phyloP scores from a whole-genome alignment of 23 tunicate species.

The Trididemnum clinides region DNA sequence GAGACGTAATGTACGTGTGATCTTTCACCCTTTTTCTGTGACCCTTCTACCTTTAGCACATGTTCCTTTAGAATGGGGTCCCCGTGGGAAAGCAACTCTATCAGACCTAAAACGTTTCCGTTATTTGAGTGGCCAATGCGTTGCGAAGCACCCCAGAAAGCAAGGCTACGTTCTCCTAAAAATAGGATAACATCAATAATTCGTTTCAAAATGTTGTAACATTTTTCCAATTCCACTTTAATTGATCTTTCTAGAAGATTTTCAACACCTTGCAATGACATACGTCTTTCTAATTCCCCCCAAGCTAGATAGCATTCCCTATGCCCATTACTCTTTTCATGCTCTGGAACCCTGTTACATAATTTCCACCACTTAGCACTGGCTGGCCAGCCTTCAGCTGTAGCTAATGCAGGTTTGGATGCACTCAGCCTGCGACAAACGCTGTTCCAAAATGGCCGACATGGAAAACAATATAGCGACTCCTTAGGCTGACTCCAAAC shows the following conservation, averaged over 20 bases:
- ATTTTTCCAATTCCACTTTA: background rate
- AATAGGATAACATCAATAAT: background rate
- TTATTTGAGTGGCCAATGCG: background rate
- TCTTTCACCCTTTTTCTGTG: background rate
- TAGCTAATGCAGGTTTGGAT: too few relatives aligned
- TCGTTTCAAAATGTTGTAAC: background rate
- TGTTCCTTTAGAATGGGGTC: background rate
- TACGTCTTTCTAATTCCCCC: background rate
- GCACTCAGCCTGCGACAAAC: too few relatives aligned
- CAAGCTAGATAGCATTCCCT: constrained; percentile 19
- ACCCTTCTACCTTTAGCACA: background rate
- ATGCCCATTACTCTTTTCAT: constrained; percentile 4
- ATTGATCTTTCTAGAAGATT: too few relatives aligned
- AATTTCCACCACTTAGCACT: constrained; percentile 5
- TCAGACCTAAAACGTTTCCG: background rate
- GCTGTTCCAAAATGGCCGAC: background rate
- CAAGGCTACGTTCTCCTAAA: background rate
- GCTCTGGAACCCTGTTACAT: background rate
- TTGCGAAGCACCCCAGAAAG: background rate
- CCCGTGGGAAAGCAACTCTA: background rate
- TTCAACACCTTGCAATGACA: background rate
- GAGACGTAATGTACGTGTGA: background rate
- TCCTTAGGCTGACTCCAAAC: background rate
- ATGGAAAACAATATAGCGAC: too few relatives aligned
- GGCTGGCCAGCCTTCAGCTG: too few relatives aligned